Evolutionary conservation across 2,888 invertebrate species (phyloP).

Genomic region (Hesperia comma): DNA sequence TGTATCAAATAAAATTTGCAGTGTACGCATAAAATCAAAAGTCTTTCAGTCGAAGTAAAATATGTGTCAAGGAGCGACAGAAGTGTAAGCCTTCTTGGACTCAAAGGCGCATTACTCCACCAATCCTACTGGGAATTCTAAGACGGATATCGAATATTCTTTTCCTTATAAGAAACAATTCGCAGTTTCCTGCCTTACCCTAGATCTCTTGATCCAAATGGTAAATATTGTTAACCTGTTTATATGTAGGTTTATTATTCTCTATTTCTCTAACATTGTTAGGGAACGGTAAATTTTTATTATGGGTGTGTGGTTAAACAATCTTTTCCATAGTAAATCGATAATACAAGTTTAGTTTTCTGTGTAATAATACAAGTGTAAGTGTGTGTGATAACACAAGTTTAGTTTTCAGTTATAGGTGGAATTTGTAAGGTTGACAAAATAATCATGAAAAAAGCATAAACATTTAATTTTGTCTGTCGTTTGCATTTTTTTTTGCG

Average conservation of each 20-base stretch:
- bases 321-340: no score
- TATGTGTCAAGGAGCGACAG: neutral
- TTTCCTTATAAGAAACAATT: constrained; percentile 11
- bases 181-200: constrained; percentile 4
- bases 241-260: neutral
- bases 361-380: no score
- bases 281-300: no score
- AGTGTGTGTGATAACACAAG: no score
- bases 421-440: no score
- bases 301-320: no score
- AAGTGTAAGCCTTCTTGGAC: constrained; percentile 12
- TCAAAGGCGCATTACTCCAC: constrained; percentile 15
- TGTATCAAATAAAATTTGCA: neutral
- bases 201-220: neutral
- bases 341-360: no score
- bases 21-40: constrained; percentile 19
- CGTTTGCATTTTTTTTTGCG: no score
- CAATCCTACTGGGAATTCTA: constrained; percentile 9
- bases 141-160: constrained; percentile 3
- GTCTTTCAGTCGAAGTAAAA: constrained; percentile 2
- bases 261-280: neutral
- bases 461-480: no score
- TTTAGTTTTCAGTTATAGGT: no score
- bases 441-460: no score
- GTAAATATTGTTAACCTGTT: neutral